Evolutionary conservation across 2,113 vertebrate species (phyloP).

Genomic region (Takifugu flavidus): DNA sequence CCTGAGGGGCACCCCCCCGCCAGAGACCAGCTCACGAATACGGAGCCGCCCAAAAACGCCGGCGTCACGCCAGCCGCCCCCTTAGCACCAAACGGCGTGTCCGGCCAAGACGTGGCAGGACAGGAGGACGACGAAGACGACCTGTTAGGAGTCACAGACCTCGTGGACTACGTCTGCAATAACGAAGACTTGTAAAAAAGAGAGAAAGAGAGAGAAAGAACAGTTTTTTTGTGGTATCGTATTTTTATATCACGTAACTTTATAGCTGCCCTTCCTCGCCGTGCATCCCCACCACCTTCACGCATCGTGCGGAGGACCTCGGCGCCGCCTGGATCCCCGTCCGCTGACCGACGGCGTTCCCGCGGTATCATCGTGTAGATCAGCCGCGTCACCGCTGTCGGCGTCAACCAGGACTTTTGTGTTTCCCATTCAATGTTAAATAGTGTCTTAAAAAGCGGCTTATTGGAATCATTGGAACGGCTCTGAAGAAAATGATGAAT

Average conservation of each 20-base stretch:
- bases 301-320: conserved; percentile 12
- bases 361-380: neutral
- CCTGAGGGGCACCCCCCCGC: conserved; percentile 66
- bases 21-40: conserved; percentile 3
- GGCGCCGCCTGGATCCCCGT: conserved; percentile 57
- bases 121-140: conserved; percentile 96
- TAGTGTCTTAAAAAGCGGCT: too few relatives aligned
- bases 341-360: conserved; percentile 1
- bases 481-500: too few relatives aligned
- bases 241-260: conserved; percentile 74
- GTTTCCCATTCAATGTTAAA: neutral
- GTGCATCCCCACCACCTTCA: conserved; percentile 35
- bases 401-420: neutral
- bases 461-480: too few relatives aligned
- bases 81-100: conserved; percentile 82
- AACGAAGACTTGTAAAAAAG: conserved; percentile 94
- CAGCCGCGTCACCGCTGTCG: neutral
- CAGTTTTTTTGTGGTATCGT: conserved; percentile 53
- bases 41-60: conserved; percentile 80
- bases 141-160: conserved; percentile 96
- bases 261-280: conserved; percentile 28
- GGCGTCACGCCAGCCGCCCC: conserved; percentile 46
- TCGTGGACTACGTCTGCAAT: conserved; percentile 99
- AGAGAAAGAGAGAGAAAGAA: neutral
- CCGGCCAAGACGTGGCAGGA: conserved; percentile 76